Percentiles rank a stretch among this genome's conserved stretches.
Evolutionary conservation across 35 echinoderm and acorn worm genomes (phyloP).

Genomic region (Acanthaster planci): DNA sequence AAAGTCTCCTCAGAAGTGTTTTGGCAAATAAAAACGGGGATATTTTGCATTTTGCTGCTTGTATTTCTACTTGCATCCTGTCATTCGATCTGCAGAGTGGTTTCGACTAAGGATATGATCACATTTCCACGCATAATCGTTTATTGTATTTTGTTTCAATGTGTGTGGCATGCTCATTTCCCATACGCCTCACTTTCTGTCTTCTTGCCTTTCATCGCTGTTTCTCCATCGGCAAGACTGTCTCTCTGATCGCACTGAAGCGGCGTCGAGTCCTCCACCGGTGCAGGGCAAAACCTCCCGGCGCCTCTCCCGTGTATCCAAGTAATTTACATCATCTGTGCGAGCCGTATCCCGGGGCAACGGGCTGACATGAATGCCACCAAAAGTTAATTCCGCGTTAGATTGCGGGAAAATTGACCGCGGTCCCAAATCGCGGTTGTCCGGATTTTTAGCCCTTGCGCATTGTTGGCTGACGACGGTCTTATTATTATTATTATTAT

Average conservation of each 20-base stretch:
- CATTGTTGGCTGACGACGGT: neutral
- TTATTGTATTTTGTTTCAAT: no score
- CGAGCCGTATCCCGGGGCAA: neutral
- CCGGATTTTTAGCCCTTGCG: neutral
- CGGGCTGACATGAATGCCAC: slow-evolving; percentile 8
- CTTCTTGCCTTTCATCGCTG: no score
- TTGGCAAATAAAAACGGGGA: no score
- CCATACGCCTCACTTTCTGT: no score
- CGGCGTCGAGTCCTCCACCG: neutral
- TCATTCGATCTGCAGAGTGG: no score
- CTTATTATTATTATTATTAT: no score
- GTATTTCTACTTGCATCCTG: no score
- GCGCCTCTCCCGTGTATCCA: slow-evolving; percentile 21
- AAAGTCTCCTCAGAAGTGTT: no score
- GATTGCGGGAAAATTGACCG: slow-evolving; percentile 28
- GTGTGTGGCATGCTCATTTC: no score
- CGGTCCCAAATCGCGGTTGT: slow-evolving; percentile 16
- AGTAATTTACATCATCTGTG: slow-evolving; percentile 3
- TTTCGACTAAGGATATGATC: no score
- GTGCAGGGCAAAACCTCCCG: neutral
- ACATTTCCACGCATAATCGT: no score
- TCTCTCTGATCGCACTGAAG: neutral
- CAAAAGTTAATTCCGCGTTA: slow-evolving; percentile 24
- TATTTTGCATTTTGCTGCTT: no score
- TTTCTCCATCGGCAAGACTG: slow-evolving; percentile 1